phyloP scores from a whole-genome alignment of 2,888 invertebrate genomes.

The Drosophila robusta region DNA sequence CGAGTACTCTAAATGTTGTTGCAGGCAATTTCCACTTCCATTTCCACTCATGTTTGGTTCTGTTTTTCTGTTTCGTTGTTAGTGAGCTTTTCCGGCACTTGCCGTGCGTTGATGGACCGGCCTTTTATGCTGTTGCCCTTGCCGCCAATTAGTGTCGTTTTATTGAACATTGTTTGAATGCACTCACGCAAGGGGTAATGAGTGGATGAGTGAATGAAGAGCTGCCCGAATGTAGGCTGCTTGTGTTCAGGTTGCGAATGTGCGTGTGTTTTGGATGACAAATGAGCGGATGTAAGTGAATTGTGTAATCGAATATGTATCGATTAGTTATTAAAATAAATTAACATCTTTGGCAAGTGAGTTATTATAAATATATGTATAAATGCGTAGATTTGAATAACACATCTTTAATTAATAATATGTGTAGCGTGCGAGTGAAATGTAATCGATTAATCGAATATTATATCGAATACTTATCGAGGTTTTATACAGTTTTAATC shows the following conservation, averaged over 20 bases:
- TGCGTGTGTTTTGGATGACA: background rate
- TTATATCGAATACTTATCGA: too few relatives aligned
- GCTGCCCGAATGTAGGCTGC: conserved; percentile 10
- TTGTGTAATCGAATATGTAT: background rate
- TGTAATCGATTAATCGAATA: too few relatives aligned
- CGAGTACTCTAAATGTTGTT: conserved; percentile 34
- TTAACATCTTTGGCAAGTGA: too few relatives aligned
- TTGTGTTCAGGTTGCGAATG: background rate
- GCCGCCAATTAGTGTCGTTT: conserved; percentile 74
- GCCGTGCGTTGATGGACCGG: conserved; percentile 43
- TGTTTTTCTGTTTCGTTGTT: conserved; percentile 29
- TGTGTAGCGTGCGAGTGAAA: too few relatives aligned
- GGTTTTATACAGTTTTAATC: too few relatives aligned
- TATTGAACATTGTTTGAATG: conserved; percentile 72
- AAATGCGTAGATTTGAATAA: too few relatives aligned
- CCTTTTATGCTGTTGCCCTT: conserved; percentile 72
- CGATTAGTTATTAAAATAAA: background rate
- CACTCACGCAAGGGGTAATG: conserved; percentile 46
- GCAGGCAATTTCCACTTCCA: conserved; percentile 58
- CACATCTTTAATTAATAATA: too few relatives aligned
- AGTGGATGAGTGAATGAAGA: conserved; percentile 24
- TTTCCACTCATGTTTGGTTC: conserved; percentile 41
- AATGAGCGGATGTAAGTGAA: background rate
- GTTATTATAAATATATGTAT: too few relatives aligned
- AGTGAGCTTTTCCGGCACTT: conserved; percentile 67